Percentiles rank a stretch among this genome's conserved stretches.
Conservation (phyloP, 2,113 vertebrate species). For the Tragelaphus strepsiceros region DNA sequence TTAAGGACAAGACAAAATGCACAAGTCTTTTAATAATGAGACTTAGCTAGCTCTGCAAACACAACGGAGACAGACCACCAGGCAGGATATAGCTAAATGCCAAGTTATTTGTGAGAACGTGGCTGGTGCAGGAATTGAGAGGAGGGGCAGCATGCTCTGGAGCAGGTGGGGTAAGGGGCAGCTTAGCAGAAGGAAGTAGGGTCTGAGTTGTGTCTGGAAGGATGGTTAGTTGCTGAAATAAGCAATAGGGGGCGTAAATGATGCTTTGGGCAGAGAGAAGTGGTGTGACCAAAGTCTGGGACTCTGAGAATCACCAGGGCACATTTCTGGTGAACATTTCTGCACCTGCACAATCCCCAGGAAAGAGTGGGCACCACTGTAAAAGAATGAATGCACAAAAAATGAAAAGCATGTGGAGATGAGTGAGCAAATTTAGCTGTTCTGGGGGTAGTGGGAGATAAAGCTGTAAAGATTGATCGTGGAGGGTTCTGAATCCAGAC, state of each 20-base stretch:
- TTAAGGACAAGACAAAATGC: not conserved
- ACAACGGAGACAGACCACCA: not conserved
- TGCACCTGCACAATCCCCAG: not conserved
- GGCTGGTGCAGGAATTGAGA: not conserved
- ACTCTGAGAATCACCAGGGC: not conserved
- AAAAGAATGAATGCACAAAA: not conserved
- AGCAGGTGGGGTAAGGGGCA: not conserved
- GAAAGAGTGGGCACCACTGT: not conserved
- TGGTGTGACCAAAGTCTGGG: not conserved
- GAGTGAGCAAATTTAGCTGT: not conserved
- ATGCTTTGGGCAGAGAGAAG: not conserved
- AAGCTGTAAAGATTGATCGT: fast-evolving
- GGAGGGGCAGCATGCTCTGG: not conserved
- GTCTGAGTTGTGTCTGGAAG: not conserved
- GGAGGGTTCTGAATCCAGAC: not conserved
- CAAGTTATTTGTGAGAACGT: not conserved
- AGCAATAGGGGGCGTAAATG: not conserved
- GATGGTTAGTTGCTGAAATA: not conserved
- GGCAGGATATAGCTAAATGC: not conserved
- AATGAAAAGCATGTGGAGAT: not conserved
- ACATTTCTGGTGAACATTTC: not conserved
- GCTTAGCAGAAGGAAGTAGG: not conserved
- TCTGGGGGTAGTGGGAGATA: not conserved
- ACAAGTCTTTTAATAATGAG: conserved; percentile 15
- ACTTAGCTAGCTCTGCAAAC: not conserved